Base-by-base conservation (phyloP, 2,113 vertebrate species). In the Leuciscus idus region DNA sequence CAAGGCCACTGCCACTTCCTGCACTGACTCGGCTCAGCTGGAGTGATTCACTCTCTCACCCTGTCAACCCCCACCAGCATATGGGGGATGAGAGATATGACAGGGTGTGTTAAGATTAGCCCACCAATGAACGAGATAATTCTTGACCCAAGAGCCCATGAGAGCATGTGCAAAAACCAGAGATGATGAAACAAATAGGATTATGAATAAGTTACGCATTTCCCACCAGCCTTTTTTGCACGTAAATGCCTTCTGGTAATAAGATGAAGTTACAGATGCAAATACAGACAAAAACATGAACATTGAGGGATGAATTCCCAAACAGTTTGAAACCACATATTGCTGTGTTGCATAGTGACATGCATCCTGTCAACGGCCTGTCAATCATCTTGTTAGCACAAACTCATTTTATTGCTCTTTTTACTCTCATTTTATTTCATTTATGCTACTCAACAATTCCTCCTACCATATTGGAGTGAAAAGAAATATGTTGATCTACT, bases 51-150 rank as follows among this genome's bases (percentile, higher is more conserved):
- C 30, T 68, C 75, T 11, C 39, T 64, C 57, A 28, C 78, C 55
- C 83, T 15, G 17, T 6, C n/a, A n/a, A 61, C 28, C 26, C 61
- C 55, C 28, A 39, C 43, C 46, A 77, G 73, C 57, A 61, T 50
- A 66, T 73, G 75, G 73, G 55, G 6, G 6, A 66, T 30, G 50
- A 83, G 30, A 33, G 59, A 39, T 59, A 21, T 55, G 43, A 85
- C 59, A 78, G 61, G 46, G 61, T 68, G 48, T 30, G 73, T 52
- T n/a, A 48, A 68, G 74, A 78, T 66, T 52, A 85, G 28, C 59
- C 57, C 77, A 43, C 55, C 77, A 80, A 80, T 62, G 77, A 80
- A 62, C 55, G 6, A 80, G 55, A 80, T 61, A 80, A 80, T 61
- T 57, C 77, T 26, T 80, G 77, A 80, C 55, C 77, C 55, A 78